Conservation (phyloP, 1,140 invertebrate species). For the Stegodyphus dumicola region DNA sequence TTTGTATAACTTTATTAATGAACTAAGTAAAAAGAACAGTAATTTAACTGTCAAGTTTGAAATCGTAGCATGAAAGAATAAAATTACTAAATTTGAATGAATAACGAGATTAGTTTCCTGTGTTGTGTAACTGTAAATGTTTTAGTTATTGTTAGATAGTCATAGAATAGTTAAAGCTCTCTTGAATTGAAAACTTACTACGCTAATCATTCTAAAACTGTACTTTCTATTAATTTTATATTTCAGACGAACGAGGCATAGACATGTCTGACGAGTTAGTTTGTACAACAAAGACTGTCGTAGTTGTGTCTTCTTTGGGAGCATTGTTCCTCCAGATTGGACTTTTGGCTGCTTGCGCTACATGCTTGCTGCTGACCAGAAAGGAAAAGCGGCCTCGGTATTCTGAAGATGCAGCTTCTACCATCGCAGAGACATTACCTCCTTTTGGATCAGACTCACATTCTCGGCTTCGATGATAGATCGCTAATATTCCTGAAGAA, state of each 20-base stretch:
- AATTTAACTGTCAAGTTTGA: too few species aligned
- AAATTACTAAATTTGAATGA: too few species aligned
- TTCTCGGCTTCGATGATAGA: slow-evolving; percentile 24
- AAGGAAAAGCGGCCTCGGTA: slow-evolving; percentile 17
- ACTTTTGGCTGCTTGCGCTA: slow-evolving; percentile 53
- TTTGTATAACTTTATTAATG: too few species aligned
- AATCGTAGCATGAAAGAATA: too few species aligned
- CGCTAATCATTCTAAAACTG: too few species aligned
- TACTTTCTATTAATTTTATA: too few species aligned
- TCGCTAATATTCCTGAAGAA: not conserved
- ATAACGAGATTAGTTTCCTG: too few species aligned
- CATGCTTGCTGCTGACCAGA: slow-evolving; percentile 42
- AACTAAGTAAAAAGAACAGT: too few species aligned
- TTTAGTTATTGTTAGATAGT: too few species aligned
- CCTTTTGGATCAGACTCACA: slow-evolving; percentile 22
- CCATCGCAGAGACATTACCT: slow-evolving; percentile 42
- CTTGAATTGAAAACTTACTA: too few species aligned
- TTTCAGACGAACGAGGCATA: slow-evolving; percentile 23
- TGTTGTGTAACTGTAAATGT: too few species aligned
- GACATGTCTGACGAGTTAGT: slow-evolving; percentile 59
- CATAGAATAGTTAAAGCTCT: too few species aligned
- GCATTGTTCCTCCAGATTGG: slow-evolving; percentile 63
- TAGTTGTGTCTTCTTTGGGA: slow-evolving; percentile 63
- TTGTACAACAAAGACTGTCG: slow-evolving; percentile 63
- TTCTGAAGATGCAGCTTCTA: slow-evolving; percentile 43